Percentiles rank a stretch among this genome's conserved stretches.
phyloP scores from a whole-genome alignment of 2,797 vertebrate genomes.

The Kryptopterus vitreolus region DNA sequence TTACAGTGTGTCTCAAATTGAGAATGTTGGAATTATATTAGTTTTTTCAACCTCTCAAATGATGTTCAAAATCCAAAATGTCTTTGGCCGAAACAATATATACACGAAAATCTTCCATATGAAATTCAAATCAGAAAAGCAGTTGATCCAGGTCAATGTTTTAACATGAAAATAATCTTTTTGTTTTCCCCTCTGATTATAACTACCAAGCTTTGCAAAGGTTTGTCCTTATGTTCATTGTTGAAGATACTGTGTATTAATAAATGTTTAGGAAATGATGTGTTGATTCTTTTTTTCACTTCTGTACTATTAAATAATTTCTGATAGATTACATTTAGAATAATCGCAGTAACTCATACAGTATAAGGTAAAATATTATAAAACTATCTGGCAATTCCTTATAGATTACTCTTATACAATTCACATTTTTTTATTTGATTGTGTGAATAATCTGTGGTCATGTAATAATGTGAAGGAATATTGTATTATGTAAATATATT shows the following conservation, averaged over 20 bases:
- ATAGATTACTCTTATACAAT: not conserved
- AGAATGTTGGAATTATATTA: constrained; percentile 61
- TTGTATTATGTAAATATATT: not conserved
- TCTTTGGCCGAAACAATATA: not conserved
- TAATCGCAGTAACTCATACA: not conserved
- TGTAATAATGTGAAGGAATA: not conserved
- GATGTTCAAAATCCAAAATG: not conserved
- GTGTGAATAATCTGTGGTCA: not conserved
- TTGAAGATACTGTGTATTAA: constrained; percentile 75
- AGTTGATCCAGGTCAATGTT: constrained; percentile 55
- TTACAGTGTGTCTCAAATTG: constrained; percentile 76
- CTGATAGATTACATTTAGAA: not conserved
- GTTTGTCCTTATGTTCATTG: constrained; percentile 73
- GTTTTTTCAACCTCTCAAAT: constrained; percentile 24
- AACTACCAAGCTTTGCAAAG: constrained; percentile 62
- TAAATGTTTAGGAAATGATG: constrained; percentile 71
- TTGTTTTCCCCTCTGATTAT: constrained; percentile 64
- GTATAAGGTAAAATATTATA: not conserved
- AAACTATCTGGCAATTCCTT: not conserved
- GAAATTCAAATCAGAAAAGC: constrained; percentile 1
- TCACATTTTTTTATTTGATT: not conserved
- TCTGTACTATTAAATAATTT: not conserved
- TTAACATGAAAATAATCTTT: constrained; percentile 59
- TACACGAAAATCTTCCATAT: constrained; percentile 9
- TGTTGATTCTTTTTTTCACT: not conserved